Conservation (phyloP, 2,797 vertebrate genomes). For the Pangasius mekongensis region DNA sequence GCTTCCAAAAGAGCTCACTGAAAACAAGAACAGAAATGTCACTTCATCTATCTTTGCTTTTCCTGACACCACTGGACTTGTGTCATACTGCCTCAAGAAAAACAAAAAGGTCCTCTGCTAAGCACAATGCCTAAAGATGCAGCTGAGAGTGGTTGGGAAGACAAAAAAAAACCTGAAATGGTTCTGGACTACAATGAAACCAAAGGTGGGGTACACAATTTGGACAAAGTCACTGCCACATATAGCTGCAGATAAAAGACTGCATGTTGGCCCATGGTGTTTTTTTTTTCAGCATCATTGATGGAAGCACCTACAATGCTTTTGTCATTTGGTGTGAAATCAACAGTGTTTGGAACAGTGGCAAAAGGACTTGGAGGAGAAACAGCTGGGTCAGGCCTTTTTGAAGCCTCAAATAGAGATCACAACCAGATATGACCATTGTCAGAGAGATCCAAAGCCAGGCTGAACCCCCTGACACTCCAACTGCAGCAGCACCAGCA, state of each 20-base stretch:
- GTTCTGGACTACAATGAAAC: not conserved
- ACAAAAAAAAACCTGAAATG: not conserved
- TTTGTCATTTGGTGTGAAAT: not conserved
- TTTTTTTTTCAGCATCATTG: not conserved
- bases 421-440: not conserved
- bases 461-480: not conserved
- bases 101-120: not conserved
- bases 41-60: not conserved
- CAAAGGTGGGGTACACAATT: not conserved
- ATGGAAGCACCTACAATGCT: not conserved
- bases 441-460: not conserved
- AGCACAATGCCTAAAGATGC: not conserved
- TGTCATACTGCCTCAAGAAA: not conserved
- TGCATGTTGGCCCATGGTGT: not conserved
- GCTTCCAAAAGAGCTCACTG: not conserved
- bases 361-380: not conserved
- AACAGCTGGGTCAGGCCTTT: not conserved
- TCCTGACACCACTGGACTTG: not conserved
- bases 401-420: not conserved
- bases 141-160: not conserved
- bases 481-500: not conserved
- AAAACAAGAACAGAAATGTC: not conserved
- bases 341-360: not conserved
- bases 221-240: not conserved
- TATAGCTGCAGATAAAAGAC: not conserved